Base-by-base conservation (phyloP, 2,113 vertebrate genomes). In the Phyllostomus discolor region DNA sequence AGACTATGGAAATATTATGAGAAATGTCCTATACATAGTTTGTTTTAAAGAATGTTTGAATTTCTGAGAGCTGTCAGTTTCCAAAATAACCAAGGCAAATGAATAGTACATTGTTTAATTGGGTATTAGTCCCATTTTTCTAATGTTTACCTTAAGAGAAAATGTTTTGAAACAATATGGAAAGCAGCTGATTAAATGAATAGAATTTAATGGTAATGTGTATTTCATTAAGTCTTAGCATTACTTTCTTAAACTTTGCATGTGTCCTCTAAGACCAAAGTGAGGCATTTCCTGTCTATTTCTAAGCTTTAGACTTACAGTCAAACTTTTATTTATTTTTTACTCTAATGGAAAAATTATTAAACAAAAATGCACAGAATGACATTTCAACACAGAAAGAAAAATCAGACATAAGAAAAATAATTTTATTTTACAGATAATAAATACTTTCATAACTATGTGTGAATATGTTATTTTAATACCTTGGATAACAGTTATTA, bases 101-200 rank as follows among this genome's bases (percentile, higher is more conserved):
- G 48, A 72, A 72, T 46, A 85, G 54, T 17, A 95, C 41, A 81
- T 41, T 87, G 81, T 75, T 76, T 83, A 96, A 93, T 50, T 87
- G 48, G 6, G 50, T 17, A 91, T 82, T 79, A 79, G 59, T 79
- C 73, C 97, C 19, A 93, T 93, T 96, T 70, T 95, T 90, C 28
- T 96, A 84, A 31, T 84, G 92, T 95, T 98, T 97, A 98, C 43
- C 72, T 98, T 97, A 97, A 57, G 93, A 80, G 88, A 97, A 96
- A 97, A 67, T 81, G 28, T 95, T 98, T 98, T 88, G 97, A 97
- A 59, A 95, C 92, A 94, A 97, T 95, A 95, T 98, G 96, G 93
- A 86, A 97, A 97, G 78, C 97, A 98, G 91, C 92, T 98, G 95
- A 98, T 98, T 94, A 98, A 98, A 98, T 97, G 95, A 97, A 91